Percentiles rank a stretch among this genome's conserved stretches.
phyloP scores from a whole-genome alignment of 1,140 invertebrate species.

The Diuraphis noxia region DNA sequence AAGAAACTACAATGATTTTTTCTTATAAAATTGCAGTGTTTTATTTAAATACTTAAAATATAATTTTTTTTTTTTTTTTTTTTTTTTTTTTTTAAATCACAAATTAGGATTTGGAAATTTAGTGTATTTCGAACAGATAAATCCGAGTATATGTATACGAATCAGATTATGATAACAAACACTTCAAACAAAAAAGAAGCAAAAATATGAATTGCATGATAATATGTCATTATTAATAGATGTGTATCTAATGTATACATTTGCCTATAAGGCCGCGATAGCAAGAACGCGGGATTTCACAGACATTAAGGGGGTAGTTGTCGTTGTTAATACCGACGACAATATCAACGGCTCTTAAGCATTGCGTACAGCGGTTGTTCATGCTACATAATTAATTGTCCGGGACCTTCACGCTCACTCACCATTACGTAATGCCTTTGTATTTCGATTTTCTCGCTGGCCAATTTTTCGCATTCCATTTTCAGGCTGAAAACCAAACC shows the following conservation, averaged over 20 bases:
- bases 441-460: conserved; percentile 96
- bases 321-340: conserved; percentile 20
- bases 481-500: conserved; percentile 59
- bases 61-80: background rate
- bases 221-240: background rate
- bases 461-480: conserved; percentile 68
- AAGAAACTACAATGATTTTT: background rate
- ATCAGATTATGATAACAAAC: background rate
- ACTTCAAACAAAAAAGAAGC: background rate
- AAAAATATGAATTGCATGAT: background rate
- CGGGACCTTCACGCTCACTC: conserved; percentile 61
- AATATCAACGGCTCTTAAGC: conserved; percentile 50
- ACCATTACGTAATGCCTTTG: conserved; percentile 97
- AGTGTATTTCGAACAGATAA: background rate
- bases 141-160: background rate
- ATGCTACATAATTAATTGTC: conserved; percentile 53
- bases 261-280: background rate
- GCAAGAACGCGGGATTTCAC: conserved; percentile 4
- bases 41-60: background rate
- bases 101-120: background rate
- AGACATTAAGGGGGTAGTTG: conserved; percentile 33
- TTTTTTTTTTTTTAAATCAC: too few relatives aligned
- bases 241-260: conserved; percentile 5
- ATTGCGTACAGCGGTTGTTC: conserved; percentile 51
- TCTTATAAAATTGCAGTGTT: background rate